Evolutionary conservation across 2,113 vertebrate species (phyloP), one percentile per base, ranked within the genome.

Genomic region (Platanista minor): DNA sequence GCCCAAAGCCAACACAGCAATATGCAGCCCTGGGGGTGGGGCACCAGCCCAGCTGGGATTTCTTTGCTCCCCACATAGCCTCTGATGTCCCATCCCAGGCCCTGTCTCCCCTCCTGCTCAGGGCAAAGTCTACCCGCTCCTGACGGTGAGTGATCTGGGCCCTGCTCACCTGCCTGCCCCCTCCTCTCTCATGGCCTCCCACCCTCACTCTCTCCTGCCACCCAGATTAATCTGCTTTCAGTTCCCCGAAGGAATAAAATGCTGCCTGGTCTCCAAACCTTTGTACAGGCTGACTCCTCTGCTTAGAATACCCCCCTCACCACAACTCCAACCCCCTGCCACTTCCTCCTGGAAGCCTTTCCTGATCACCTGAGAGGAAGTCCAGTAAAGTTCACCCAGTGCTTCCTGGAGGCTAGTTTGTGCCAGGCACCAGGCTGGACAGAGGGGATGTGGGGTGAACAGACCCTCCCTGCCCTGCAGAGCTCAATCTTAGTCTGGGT

Each of bases 271-370:
- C 90, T 43, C 74, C 11, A n/a, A 62, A 46, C 41, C 31, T 95
- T 77, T 36, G 46, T 72, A 36, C 25, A 31, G 10, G 3, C 41
- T 39, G 67, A 57, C 31, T 69, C n/a, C 41, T 89, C 36, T 31
- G 23, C 83, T 43, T n/a, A 14, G 21, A 92, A 80, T 57, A n/a
- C 3, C 21, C 21, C 5, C 2, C 39, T 75, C 14, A 6, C 21
- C 41, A 23, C n/a, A 52, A 5, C 20, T 18, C 52, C 52, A 15
- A 52, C 7, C 2, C 4, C 23, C n/a, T 4, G 2, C 4, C 39
- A n/a, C 66, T 82, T 91, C 92, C 66, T 91, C 57, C 75, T 36
- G 67, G 87, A 96, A 85, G 94, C 54, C 91, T 85, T 93, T 41
- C 33, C 41, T n/a, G 81, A 75, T 86, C 61, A 81, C 81, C 27